A percentile compares a stretch with the other conserved stretches of the same genome.
Conservation (phyloP, 2,113 vertebrate species). For the Pollimyrus isidori region DNA sequence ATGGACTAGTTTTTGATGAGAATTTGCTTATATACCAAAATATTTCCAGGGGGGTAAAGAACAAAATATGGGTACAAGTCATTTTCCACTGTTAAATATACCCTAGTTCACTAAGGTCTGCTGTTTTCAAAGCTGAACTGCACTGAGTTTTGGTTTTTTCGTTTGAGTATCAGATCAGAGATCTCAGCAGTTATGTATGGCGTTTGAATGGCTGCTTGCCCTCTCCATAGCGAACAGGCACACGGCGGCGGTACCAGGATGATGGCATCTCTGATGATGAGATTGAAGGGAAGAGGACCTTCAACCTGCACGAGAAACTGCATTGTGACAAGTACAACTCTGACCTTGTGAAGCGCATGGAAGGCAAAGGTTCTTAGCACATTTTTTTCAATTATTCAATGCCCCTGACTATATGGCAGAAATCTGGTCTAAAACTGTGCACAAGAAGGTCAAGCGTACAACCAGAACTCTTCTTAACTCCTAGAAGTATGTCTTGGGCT, state of each 20-base stretch:
- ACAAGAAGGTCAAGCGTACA: background rate
- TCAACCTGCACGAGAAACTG: constrained; percentile 91
- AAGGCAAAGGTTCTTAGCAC: constrained; percentile 81
- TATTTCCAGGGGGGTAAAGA: background rate
- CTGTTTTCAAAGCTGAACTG: constrained; percentile 12
- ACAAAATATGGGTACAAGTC: background rate
- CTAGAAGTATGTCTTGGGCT: background rate
- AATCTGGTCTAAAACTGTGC: background rate
- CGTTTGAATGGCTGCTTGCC: background rate
- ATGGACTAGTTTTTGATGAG: background rate
- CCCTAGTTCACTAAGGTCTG: background rate
- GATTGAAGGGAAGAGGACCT: constrained; percentile 92
- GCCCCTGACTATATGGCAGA: background rate
- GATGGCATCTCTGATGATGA: constrained; percentile 97
- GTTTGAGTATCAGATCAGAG: background rate
- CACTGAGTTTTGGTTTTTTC: background rate
- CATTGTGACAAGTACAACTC: constrained; percentile 71
- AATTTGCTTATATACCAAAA: background rate
- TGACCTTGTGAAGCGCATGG: constrained; percentile 85
- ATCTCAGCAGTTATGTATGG: background rate
- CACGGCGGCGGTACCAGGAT: constrained; percentile 86
- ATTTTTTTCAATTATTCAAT: background rate
- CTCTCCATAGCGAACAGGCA: constrained; percentile 75
- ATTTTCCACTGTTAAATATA: background rate
- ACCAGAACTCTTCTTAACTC: background rate